Percentiles rank a stretch among this genome's conserved stretches.
phyloP scores from a whole-genome alignment of 2,888 invertebrate genomes.

The Molanna angustata region DNA sequence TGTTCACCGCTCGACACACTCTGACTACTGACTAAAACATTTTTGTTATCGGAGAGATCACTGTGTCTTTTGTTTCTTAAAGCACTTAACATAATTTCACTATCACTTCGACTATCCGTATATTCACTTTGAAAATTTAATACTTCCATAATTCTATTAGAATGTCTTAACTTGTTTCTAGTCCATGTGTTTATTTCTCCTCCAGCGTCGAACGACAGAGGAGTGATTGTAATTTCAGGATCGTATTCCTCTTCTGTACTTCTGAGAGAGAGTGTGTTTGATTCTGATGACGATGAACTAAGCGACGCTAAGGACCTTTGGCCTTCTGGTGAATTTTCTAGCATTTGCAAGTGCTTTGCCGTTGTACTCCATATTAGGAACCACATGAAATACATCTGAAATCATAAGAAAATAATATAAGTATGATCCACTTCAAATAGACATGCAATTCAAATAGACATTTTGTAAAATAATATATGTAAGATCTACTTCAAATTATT shows the following conservation, averaged over 20 bases:
- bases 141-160: not conserved
- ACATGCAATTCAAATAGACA: too few relatives aligned
- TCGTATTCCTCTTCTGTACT: slow-evolving; percentile 3
- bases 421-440: too few relatives aligned
- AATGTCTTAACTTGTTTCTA: not conserved
- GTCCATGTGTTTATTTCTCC: not conserved
- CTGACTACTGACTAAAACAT: slow-evolving; percentile 4
- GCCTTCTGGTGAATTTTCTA: slow-evolving; percentile 17
- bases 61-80: slow-evolving; percentile 1
- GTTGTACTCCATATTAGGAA: slow-evolving; percentile 23
- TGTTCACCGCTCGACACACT: too few relatives aligned
- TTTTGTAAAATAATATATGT: too few relatives aligned
- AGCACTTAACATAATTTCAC: too few relatives aligned
- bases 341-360: slow-evolving; percentile 26
- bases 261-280: slow-evolving; percentile 11
- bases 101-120: too few relatives aligned
- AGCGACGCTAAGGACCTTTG: slow-evolving; percentile 14
- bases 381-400: slow-evolving; percentile 30
- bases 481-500: too few relatives aligned
- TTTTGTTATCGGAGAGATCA: not conserved
- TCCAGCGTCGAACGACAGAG: slow-evolving; percentile 7
- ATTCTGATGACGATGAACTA: slow-evolving; percentile 7
- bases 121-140: slow-evolving; percentile 2
- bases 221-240: slow-evolving; percentile 5
- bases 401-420: slow-evolving; percentile 13